A percentile compares a stretch with the other conserved stretches of the same genome.
phyloP scores from a whole-genome alignment of 1,140 invertebrate genomes.

The Berghia stephanieae region DNA sequence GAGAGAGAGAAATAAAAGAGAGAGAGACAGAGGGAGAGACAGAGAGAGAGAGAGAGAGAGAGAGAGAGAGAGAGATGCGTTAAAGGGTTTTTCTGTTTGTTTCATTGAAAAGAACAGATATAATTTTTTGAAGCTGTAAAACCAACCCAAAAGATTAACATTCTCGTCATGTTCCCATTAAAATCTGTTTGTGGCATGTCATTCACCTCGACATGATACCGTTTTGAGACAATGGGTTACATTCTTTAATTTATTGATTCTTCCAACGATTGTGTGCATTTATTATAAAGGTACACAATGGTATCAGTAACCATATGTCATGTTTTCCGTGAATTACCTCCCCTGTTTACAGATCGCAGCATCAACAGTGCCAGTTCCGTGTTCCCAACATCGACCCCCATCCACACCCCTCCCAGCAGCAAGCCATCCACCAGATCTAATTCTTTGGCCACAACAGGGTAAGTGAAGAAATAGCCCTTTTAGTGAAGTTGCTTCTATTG shows the following conservation, averaged over 20 bases:
- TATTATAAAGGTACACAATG: no score
- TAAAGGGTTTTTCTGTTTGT: no score
- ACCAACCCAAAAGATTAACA: not conserved
- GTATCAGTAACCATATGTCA: not conserved
- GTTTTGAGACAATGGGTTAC: not conserved
- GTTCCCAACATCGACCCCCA: not conserved
- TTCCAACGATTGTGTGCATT: not conserved
- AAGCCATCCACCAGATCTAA: not conserved
- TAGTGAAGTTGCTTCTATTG: no score
- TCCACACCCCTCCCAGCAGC: not conserved
- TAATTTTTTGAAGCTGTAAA: not conserved
- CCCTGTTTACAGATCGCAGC: not conserved
- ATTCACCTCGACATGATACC: not conserved
- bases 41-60: no score
- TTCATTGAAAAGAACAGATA: no score
- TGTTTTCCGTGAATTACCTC: no score
- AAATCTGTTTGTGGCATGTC: not conserved
- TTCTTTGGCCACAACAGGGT: no score
- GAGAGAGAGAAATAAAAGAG: no score
- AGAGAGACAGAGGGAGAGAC: no score
- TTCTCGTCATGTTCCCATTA: not conserved
- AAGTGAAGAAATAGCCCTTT: no score
- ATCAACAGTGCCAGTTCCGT: slow-evolving; percentile 17
- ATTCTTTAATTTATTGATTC: not conserved
- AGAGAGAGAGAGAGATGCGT: no score